These are phyloP conservation scores for Propithecus deckenii DNA, from an alignment of 2,797 vertebrate species.

Conservation along the genomic window DNA sequence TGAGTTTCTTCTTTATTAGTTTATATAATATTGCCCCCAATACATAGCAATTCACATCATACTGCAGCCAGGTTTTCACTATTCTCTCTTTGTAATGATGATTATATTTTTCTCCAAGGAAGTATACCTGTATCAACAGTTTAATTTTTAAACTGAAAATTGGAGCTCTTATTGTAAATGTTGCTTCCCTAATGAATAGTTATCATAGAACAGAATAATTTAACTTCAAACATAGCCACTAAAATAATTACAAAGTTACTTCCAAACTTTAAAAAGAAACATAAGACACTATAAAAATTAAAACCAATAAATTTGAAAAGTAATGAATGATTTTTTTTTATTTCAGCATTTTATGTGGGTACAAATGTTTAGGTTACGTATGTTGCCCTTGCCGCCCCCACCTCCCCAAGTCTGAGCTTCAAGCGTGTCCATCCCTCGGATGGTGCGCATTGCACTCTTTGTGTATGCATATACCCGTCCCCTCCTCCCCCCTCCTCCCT, in stretches of 20 bases:
- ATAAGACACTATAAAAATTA: slow-evolving; percentile 17
- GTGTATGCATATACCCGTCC: too few species aligned
- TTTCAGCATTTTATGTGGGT: too few species aligned
- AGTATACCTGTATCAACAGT: neutral
- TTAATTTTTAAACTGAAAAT: slow-evolving; percentile 58
- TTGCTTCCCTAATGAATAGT: neutral
- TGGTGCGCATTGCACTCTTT: too few species aligned
- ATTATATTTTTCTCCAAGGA: slow-evolving; percentile 41
- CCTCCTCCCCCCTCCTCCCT: too few species aligned
- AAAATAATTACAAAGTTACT: slow-evolving; percentile 46
- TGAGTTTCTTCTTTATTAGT: neutral
- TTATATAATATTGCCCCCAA: slow-evolving; percentile 17
- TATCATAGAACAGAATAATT: slow-evolving; percentile 42
- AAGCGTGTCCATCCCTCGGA: too few species aligned
- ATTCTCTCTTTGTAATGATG: neutral
- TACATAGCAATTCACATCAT: neutral
- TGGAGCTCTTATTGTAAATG: neutral
- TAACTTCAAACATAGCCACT: slow-evolving; percentile 36
- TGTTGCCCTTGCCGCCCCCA: too few species aligned
- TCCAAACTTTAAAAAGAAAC: neutral
- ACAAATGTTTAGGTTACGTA: too few species aligned
- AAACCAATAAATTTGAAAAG: slow-evolving; percentile 15
- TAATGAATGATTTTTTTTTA: neutral
- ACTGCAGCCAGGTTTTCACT: neutral
- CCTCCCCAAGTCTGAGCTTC: too few species aligned